Evolutionary conservation across 1,140 invertebrate genomes (phyloP), one percentile per base, ranked within the genome.

Genomic region (Calephelis virginiensis): DNA sequence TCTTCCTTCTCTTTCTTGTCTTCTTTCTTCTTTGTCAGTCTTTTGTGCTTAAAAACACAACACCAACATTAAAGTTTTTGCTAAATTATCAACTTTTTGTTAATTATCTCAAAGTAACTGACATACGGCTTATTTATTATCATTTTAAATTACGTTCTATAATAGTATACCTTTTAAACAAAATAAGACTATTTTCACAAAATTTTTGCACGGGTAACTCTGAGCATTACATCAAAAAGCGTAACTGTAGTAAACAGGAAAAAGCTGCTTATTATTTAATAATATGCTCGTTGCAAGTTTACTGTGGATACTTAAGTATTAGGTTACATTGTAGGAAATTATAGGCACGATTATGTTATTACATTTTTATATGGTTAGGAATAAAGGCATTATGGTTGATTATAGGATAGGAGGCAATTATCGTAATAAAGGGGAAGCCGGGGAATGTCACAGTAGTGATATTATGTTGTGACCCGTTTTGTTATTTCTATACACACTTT

Each of bases 251-350:
- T 53, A 53, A 53, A 53, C 50, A 53, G 50, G 50, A 53, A 53
- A 28, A 53, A 53, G 50, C 17, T 53, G 17, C 50, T 53, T 53
- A 53, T 53, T 53, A 53, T 53, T 53, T 17, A 53, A 53, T 53
- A 17, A 17, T 14, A 28, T 17, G 50, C 3, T 28, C 14, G 50
- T 53, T 53, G 4, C 50, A 53, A 53, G 50, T 53, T 53, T 6
- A 28, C 14, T 28, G 13, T 14, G 14, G 14, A 28, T 10, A 10
- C 40, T 43, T 53, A 53, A 28, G 50, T 53, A 53, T 53, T 53
- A 53, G 50, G 13, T 53, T 53, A 53, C 50, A 53, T 17, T 53
- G 50, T 53, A 53, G 14, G 8, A 53, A 53, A 53, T 53, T 53
- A 53, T 53, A 53, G 50, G 50, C 10, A 17, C 17, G 50, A 17